Evolutionary conservation across 2,113 vertebrate genomes (phyloP), one percentile per base, ranked within the genome.

Genomic region (Gila orcuttii): DNA sequence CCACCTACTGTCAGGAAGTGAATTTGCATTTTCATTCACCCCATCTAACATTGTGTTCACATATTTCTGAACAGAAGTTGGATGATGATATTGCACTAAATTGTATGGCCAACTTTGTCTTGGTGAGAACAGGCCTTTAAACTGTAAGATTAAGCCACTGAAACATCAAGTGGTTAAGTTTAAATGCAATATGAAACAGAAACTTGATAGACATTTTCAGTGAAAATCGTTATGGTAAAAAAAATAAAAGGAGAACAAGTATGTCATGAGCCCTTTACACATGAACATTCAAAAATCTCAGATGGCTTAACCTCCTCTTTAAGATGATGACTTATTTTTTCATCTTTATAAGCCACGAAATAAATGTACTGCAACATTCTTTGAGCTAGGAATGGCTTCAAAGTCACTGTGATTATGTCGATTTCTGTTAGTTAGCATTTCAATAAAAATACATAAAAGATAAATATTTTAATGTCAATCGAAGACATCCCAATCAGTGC

Each of bases 141-240:
- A 74, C 2, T n/a, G 4, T 45, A 74, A 25, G 9, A 23, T 25
- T 11, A 62, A 13, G 55, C n/a, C 3, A 28, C 25, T 64, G 60
- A 64, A 64, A 64, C 60, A 13, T 64, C 60, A 64, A 64, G 60
- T n/a, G 60, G n/a, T 64, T 64, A 28, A 64, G 60, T 64, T 64
- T 64, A 64, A 64, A 64, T 28, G 60, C 60, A 64, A 28, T 13
- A 28, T 64, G 25, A 64, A 25, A 64, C n/a, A 64, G 60, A 62
- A 25, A 62, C n/a, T 28, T 62, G 60, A n/a, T 3, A 25, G 9
- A 25, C 23, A 25, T 39, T 39, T 39, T 71, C 33, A 71, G 31
- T 71, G 68, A 69, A 39, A 71, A 55, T 55, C 52, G 0, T 55
- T 7, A 55, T 39, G 4, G 6, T 68, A n/a, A 12, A 4, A 23